Evolutionary conservation across 2,888 invertebrate genomes (phyloP), one percentile per base, ranked within the genome.

Genomic region (Cantharis rufa): DNA sequence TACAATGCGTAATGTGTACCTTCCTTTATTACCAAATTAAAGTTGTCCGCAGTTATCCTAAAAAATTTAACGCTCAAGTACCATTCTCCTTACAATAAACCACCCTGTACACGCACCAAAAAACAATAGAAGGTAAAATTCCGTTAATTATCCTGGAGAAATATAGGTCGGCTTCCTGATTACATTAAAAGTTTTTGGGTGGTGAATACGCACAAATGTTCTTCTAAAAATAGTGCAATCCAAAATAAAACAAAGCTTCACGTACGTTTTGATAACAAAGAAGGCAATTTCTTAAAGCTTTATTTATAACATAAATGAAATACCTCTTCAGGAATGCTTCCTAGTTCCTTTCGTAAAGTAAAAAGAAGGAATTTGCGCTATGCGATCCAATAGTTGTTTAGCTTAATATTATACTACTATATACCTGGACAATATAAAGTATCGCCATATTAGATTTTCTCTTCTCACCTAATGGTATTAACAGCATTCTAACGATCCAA

Each of bases 321-420:
- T 77, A 77, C 77, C 77, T 77, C 69, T 48, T 15, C 62, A 61
- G 77, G 77, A 77, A 77, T 77, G 77, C 69, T 66, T 71, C 69
- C 48, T 69, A 62, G 63, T 72, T 72, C 69, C 74, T 74, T 69
- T 74, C 74, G 48, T 21, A 62, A 27, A 69, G 69, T 72, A 71
- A 77, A 69, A 74, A 72, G 71, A 71, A 77, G 74, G 77, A 77
- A 77, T 77, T 71, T 75, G 27, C 63, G 72, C 69, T 72, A 77
- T 77, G 77, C 72, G 69, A 62, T 48, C 74, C 77, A 74, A 77
- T 77, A 77, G 77, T 77, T 77, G 74, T 74, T 74, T 77, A 77
- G 62, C 27, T 27, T 69, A 69, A 75, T 72, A 77, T 71, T 63
- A 48, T 48, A 48, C 15, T 72, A 24, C 24, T 24, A 9, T 24